Evolutionary conservation across 2,797 vertebrate genomes (phyloP).

Genomic region (Poecilia wingei): DNA sequence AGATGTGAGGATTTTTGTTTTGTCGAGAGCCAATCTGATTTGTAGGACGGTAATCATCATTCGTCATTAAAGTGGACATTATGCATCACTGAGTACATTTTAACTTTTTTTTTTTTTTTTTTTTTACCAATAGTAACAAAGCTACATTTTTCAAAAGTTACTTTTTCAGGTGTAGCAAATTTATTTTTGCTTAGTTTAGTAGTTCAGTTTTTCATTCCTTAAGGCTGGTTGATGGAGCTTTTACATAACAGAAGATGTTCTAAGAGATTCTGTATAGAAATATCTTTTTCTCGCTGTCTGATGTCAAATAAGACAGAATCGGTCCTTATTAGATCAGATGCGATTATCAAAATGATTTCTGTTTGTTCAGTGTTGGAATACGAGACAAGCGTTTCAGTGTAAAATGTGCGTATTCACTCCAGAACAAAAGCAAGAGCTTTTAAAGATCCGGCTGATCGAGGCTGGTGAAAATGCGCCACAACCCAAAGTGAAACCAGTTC

Average conservation of each 20-base stretch:
- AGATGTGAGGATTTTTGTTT: constrained; percentile 13
- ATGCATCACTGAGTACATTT: background rate
- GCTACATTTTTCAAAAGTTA: background rate
- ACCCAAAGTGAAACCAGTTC: background rate
- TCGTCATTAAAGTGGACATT: constrained; percentile 2
- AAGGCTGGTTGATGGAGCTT: too few species aligned
- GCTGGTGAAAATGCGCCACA: background rate
- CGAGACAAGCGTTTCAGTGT: background rate
- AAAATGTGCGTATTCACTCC: background rate
- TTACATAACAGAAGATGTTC: background rate
- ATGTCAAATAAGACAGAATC: background rate
- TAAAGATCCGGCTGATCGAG: background rate
- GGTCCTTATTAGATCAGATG: background rate
- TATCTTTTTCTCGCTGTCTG: background rate
- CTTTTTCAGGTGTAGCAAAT: background rate
- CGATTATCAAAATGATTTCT: background rate
- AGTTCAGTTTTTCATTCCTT: background rate
- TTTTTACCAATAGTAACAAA: background rate
- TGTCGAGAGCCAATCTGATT: constrained; percentile 9
- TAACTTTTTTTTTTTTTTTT: background rate
- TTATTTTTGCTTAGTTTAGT: background rate
- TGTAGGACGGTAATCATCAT: constrained; percentile 10
- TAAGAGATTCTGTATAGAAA: background rate
- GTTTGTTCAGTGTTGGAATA: background rate
- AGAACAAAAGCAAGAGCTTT: background rate